Conservation (phyloP, 1,140 invertebrate species). For the Drosophila guanche region DNA sequence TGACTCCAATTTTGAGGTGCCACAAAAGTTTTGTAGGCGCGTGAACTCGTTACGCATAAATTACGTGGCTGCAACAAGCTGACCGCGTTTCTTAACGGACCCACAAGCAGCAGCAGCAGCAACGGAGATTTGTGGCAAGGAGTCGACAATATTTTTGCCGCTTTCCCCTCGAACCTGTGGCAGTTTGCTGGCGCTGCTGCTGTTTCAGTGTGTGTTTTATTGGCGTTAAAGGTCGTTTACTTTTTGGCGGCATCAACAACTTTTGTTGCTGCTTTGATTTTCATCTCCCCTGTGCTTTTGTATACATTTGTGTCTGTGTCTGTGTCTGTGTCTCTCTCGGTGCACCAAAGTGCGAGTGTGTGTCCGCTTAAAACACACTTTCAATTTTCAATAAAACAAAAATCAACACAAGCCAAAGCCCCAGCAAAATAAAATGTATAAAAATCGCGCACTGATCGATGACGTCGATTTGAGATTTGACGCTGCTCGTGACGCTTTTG, state of each 20-base stretch:
- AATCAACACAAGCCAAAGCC: constrained; percentile 19
- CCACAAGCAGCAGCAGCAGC: constrained; percentile 33
- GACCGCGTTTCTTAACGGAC: constrained; percentile 75
- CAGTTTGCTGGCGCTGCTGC: constrained; percentile 28
- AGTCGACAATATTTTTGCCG: constrained; percentile 57
- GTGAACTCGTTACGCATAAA: constrained; percentile 81
- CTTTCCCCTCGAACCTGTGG: constrained; percentile 30
- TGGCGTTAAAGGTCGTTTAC: constrained; percentile 82
- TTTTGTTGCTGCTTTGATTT: constrained; percentile 80
- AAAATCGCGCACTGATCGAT: constrained; percentile 71
- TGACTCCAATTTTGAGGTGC: constrained; percentile 47
- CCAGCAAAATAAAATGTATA: constrained; percentile 29
- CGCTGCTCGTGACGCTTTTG: constrained; percentile 67
- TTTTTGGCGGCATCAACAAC: constrained; percentile 81
- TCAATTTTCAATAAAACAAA: constrained; percentile 76
- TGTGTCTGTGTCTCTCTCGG: neutral
- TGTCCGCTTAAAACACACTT: constrained; percentile 70
- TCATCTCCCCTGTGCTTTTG: constrained; percentile 59
- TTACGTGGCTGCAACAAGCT: constrained; percentile 50
- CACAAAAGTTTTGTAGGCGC: constrained; percentile 69
- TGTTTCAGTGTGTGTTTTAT: constrained; percentile 66
- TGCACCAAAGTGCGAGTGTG: constrained; percentile 10
- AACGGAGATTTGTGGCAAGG: constrained; percentile 36
- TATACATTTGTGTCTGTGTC: constrained; percentile 26
- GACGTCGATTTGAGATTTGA: constrained; percentile 72